Evolutionary conservation across 2,113 vertebrate genomes (phyloP).

Genomic region (Tachysurus vachellii): DNA sequence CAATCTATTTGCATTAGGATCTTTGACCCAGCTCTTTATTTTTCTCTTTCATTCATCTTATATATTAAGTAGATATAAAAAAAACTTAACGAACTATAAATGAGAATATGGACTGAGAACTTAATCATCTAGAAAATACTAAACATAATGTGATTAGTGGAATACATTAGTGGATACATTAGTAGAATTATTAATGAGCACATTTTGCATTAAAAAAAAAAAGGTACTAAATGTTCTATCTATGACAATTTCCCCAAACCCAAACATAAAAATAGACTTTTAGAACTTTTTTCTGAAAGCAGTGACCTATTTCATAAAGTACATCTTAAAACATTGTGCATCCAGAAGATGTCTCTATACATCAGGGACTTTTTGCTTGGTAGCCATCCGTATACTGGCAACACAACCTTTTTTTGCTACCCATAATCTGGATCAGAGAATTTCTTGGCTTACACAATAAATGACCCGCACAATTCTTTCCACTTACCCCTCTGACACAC

Average conservation of each 20-base stretch:
- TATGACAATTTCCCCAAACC: neutral
- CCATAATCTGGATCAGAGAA: neutral
- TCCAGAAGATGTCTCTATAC: neutral
- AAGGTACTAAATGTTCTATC: neutral
- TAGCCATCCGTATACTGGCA: neutral
- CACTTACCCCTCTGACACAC: constrained; percentile 5
- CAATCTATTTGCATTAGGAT: neutral
- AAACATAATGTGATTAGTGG: neutral
- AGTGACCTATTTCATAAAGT: neutral
- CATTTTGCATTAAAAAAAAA: neutral
- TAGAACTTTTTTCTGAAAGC: neutral
- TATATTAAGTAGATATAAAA: neutral
- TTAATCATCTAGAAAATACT: neutral
- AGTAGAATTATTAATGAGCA: neutral
- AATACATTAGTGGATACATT: neutral
- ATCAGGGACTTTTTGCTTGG: neutral
- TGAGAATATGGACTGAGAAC: neutral
- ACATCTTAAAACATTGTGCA: neutral
- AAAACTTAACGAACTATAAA: neutral
- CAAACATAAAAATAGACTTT: neutral
- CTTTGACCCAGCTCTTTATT: neutral
- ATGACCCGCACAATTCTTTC: neutral
- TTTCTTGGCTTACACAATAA: neutral
- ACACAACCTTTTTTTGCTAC: neutral
- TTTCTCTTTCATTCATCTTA: neutral